A percentile compares a stretch with the other conserved stretches of the same genome.
Conservation (phyloP, 2,888 invertebrate genomes). For the Bedellia somnulentella region DNA sequence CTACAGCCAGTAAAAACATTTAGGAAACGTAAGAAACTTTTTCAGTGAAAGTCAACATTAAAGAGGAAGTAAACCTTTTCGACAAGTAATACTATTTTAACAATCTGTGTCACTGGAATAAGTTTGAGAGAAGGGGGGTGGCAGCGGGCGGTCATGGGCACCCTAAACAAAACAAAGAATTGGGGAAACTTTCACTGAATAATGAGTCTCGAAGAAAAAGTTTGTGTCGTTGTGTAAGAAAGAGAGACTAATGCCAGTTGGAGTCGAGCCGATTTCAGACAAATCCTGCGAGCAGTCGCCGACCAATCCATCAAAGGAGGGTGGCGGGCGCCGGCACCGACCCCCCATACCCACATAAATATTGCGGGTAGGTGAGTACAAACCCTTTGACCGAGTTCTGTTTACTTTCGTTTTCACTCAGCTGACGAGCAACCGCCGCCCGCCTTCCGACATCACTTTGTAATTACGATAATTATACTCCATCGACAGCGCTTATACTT, state of each 20-base stretch:
- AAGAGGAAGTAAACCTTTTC: slow-evolving; percentile 14
- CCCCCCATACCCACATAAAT: slow-evolving; percentile 56
- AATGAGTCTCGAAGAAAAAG: slow-evolving; percentile 47
- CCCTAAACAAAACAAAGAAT: slow-evolving; percentile 46
- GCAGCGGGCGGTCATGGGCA: slow-evolving; percentile 18
- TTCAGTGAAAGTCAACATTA: slow-evolving; percentile 9
- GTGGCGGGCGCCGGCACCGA: slow-evolving; percentile 34
- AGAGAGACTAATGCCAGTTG: slow-evolving; percentile 44
- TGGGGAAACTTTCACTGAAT: slow-evolving; percentile 48
- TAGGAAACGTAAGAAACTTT: too few relatives aligned
- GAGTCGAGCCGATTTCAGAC: slow-evolving; percentile 45
- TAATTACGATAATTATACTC: slow-evolving; percentile 61
- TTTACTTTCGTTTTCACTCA: slow-evolving; percentile 64
- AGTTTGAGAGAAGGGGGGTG: slow-evolving; percentile 18
- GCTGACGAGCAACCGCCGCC: slow-evolving; percentile 54
- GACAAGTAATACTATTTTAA: slow-evolving; percentile 17
- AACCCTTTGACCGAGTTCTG: slow-evolving; percentile 64
- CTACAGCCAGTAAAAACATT: too few relatives aligned
- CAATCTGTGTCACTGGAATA: slow-evolving; percentile 26
- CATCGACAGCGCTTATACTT: slow-evolving; percentile 1
- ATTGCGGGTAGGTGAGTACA: slow-evolving; percentile 61
- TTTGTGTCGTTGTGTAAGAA: slow-evolving; percentile 37
- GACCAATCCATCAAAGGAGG: slow-evolving; percentile 61
- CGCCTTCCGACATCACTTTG: slow-evolving; percentile 39
- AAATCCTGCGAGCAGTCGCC: slow-evolving; percentile 54